phyloP scores from a whole-genome alignment of 2,113 vertebrate genomes.

The Trichechus manatus region DNA sequence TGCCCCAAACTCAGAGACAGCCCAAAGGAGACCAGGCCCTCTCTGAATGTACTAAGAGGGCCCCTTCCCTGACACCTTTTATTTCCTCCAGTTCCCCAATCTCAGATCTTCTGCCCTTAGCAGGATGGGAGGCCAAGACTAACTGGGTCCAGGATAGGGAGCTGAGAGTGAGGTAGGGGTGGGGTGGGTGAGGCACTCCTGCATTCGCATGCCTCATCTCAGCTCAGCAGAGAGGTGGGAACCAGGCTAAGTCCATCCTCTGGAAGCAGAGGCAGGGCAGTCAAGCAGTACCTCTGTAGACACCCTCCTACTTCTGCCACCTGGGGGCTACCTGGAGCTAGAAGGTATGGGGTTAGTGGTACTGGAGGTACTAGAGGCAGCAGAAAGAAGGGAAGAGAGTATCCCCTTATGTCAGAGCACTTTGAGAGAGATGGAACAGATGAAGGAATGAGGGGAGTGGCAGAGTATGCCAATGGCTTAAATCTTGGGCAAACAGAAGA shows the following conservation, averaged over 20 bases:
- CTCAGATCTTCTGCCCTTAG: neutral
- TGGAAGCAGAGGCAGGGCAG: neutral
- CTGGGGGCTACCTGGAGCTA: neutral
- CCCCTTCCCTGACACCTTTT: neutral
- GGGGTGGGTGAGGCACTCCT: neutral
- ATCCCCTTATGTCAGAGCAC: neutral
- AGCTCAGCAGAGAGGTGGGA: neutral
- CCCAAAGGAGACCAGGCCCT: neutral
- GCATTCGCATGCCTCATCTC: neutral
- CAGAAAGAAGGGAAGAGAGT: neutral
- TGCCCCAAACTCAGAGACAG: neutral
- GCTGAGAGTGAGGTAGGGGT: neutral
- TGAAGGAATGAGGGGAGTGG: neutral
- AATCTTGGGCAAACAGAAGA: neutral
- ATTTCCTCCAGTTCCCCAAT: neutral
- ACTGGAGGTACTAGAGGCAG: neutral
- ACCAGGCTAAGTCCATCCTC: neutral
- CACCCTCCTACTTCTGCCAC: neutral
- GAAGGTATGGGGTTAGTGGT: neutral
- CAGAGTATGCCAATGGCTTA: neutral
- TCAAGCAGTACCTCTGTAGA: neutral
- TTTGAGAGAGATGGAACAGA: neutral
- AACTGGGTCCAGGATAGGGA: neutral
- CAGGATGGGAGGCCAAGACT: neutral
- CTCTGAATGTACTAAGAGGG: neutral